Evolutionary conservation across 53 echinoderm and acorn worm species (phyloP).

Genomic region (Holothuria leucospilota): DNA sequence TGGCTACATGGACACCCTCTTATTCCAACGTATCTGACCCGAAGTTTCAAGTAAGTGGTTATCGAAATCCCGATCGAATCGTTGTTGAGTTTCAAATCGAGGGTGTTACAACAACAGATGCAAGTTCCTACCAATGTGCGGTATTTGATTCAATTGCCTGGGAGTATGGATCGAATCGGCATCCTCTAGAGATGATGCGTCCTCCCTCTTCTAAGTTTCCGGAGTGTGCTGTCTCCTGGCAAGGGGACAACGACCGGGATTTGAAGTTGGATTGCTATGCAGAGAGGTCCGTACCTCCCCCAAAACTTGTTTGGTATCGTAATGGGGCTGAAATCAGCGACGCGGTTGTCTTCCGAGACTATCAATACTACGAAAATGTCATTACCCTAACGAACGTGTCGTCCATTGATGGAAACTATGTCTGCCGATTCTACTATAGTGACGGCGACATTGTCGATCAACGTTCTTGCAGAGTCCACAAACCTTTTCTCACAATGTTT

Average conservation of each 20-base stretch:
- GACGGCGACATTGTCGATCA: constrained; percentile 47
- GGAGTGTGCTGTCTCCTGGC: constrained; percentile 18
- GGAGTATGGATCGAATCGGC: constrained; percentile 8
- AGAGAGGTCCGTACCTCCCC: constrained; percentile 37
- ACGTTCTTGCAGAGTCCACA: constrained; percentile 34
- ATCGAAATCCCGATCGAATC: constrained; percentile 10
- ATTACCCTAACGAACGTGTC: neutral
- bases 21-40: neutral
- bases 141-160: neutral
- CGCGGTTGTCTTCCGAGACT: constrained; percentile 18
- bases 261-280: constrained; percentile 42
- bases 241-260: neutral
- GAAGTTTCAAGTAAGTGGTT: constrained; percentile 1
- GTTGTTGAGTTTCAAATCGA: constrained; percentile 19
- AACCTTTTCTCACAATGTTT: neutral
- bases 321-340: constrained; percentile 17
- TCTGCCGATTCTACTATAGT: constrained; percentile 32
- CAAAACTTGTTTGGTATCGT: constrained; percentile 35
- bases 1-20: constrained; percentile 26
- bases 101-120: constrained; percentile 9
- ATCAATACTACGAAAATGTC: constrained; percentile 45
- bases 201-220: constrained; percentile 26
- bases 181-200: constrained; percentile 33
- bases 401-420: constrained; percentile 1
- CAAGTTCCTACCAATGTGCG: constrained; percentile 37